Percentiles rank a stretch among this genome's conserved stretches.
phyloP scores from a whole-genome alignment of 1,140 invertebrate species.

The roundworm (Caenorhabditis elegans) region WBcel235 BX284603.4:9743001-9743500 shows the following conservation, averaged over 20 bases:
- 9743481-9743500: too few species aligned
- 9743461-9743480: too few species aligned
- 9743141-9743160: conserved; percentile 33
- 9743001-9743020: neutral
- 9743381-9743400: too few species aligned
- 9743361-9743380: too few species aligned
- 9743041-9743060: neutral
- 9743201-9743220: neutral
- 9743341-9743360: neutral
- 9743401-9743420: too few species aligned
- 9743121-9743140: conserved; percentile 3
- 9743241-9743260: neutral
- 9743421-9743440: too few species aligned
- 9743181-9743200: neutral
- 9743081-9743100: conserved; percentile 1
- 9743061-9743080: conserved; percentile 4
- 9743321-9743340: conserved; percentile 11
- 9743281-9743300: neutral
- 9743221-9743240: neutral
- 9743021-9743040: neutral
- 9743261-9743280: conserved; percentile 1
- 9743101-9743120: conserved; percentile 27
- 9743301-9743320: neutral
- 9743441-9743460: too few species aligned
- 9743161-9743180: neutral